These are phyloP conservation scores for Pocillopora grandis DNA, from an alignment of 92 coral and sea anemone genomes.

Conservation along the genomic window DNA sequence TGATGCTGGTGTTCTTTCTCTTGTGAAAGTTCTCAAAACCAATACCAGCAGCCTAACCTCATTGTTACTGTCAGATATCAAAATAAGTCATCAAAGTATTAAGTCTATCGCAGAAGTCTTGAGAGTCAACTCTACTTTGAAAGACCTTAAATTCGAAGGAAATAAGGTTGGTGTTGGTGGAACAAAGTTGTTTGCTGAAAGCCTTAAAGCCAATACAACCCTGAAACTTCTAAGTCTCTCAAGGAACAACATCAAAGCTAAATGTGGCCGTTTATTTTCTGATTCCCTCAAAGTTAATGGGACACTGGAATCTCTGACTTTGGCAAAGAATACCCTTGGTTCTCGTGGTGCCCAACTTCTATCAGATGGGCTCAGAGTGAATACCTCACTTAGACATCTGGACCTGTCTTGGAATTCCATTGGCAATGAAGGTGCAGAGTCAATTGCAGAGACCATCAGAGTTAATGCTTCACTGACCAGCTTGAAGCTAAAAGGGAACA, in stretches of 20 bases:
- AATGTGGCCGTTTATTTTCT: not conserved
- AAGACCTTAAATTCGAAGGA: not conserved
- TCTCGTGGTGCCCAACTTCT: constrained; percentile 2
- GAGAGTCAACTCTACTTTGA: constrained; percentile 2
- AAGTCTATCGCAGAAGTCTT: not conserved
- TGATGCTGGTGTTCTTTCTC: not conserved
- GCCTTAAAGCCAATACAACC: not conserved
- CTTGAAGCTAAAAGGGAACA: too few species aligned
- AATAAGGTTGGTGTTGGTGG: constrained; percentile 7
- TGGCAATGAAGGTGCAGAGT: not conserved
- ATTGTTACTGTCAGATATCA: not conserved
- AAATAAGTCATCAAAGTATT: not conserved
- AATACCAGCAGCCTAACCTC: not conserved
- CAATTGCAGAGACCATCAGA: not conserved
- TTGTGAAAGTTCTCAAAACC: not conserved
- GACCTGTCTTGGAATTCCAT: not conserved
- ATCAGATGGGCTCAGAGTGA: not conserved
- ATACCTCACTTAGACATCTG: not conserved
- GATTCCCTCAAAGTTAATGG: not conserved
- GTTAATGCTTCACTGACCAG: too few species aligned
- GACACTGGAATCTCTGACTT: not conserved
- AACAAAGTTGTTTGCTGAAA: not conserved
- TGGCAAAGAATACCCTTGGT: not conserved
- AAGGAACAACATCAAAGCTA: constrained; percentile 3
- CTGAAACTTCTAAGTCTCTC: not conserved